Conservation (phyloP, 2,888 invertebrate species). For the Heliconius charithonia region DNA sequence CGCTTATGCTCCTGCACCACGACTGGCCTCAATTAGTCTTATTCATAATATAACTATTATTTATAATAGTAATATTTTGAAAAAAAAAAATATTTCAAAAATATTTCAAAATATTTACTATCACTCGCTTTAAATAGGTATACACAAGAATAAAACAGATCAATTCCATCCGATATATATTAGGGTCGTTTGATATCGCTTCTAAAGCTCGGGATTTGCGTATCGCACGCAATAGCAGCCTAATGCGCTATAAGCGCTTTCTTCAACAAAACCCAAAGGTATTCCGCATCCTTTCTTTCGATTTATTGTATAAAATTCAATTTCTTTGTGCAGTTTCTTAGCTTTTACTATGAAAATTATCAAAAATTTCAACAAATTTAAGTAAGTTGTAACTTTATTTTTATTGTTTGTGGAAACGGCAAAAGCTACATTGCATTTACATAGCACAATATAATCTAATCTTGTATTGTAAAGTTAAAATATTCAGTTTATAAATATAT, state of each 20-base stretch:
- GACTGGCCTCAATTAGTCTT: not conserved
- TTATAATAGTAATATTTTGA: no score
- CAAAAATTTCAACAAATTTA: slow-evolving; percentile 1
- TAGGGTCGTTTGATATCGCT: slow-evolving; percentile 63
- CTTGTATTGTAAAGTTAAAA: no score
- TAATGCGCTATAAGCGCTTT: slow-evolving; percentile 74
- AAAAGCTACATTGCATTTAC: not conserved
- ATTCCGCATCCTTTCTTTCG: slow-evolving; percentile 68
- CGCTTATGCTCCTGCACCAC: not conserved
- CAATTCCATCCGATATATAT: slow-evolving; percentile 48
- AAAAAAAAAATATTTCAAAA: no score
- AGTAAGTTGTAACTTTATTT: slow-evolving; percentile 1
- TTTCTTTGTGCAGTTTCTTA: slow-evolving; percentile 60
- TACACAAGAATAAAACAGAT: slow-evolving; percentile 24
- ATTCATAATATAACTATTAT: not conserved
- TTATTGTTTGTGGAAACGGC: not conserved
- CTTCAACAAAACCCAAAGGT: slow-evolving; percentile 67
- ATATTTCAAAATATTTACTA: not conserved
- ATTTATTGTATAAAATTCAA: slow-evolving; percentile 71
- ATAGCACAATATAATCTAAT: not conserved
- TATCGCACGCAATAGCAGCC: slow-evolving; percentile 73
- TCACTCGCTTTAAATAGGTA: not conserved
- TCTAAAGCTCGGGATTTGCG: slow-evolving; percentile 60
- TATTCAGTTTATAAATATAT: no score
- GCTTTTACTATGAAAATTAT: slow-evolving; percentile 7